These are phyloP conservation scores for Basileuterus tristriatus DNA, from an alignment of 2,797 vertebrate species.

Conservation along the genomic window DNA sequence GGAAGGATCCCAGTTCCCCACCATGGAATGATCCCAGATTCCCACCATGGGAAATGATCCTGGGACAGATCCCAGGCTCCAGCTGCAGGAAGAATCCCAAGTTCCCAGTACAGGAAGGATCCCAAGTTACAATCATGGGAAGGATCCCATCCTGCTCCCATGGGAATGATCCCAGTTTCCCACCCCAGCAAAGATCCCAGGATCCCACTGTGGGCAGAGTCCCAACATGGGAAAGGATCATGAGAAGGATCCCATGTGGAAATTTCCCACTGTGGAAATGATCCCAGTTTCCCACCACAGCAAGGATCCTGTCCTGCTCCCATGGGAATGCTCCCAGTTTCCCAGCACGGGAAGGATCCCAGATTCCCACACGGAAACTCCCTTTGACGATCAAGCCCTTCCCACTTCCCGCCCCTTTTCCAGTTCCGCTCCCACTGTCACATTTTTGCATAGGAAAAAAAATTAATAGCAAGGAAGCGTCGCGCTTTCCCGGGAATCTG, in stretches of 20 bases:
- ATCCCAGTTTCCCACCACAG: not conserved
- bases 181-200: not conserved
- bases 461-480: not conserved
- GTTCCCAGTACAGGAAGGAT: rapidly evolving
- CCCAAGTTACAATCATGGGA: too few relatives aligned
- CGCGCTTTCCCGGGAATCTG: not conserved
- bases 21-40: too few relatives aligned
- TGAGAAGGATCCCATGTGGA: not conserved
- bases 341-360: not conserved
- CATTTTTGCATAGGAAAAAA: conserved; percentile 10
- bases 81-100: not conserved
- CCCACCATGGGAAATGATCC: not conserved
- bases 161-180: not conserved
- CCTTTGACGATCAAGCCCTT: not conserved
- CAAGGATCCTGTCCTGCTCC: not conserved
- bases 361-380: not conserved
- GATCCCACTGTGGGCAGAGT: not conserved
- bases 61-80: too few relatives aligned
- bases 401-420: not conserved
- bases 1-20: not conserved
- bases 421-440: not conserved
- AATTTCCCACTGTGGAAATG: not conserved
- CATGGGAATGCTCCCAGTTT: not conserved
- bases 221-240: not conserved
- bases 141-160: too few relatives aligned